These are phyloP conservation scores for Macaca nemestrina DNA, from an alignment of 2,113 vertebrate species.

Conservation along the genomic window DNA sequence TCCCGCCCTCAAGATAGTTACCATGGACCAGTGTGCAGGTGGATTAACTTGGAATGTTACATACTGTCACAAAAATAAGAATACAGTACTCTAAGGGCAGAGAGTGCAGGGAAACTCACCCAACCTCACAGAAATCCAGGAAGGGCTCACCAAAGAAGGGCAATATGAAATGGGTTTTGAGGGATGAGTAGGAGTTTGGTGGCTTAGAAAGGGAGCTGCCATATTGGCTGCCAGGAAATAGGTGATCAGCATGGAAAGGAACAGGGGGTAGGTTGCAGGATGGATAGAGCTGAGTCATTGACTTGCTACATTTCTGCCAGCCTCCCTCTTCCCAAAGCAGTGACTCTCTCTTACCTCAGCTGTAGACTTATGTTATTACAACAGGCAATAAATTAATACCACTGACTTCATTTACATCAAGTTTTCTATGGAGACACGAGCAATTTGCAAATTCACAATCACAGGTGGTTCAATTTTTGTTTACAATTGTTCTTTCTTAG, in stretches of 20 bases:
- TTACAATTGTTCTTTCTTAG: neutral
- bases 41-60: neutral
- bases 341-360: fast-evolving
- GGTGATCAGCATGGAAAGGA: neutral
- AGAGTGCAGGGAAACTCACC: neutral
- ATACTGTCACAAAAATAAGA: neutral
- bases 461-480: neutral
- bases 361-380: no score
- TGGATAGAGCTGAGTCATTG: neutral
- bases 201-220: neutral
- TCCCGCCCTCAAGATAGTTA: neutral
- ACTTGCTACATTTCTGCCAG: neutral
- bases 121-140: neutral
- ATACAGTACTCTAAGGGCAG: neutral
- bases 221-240: neutral
- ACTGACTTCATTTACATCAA: neutral
- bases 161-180: neutral
- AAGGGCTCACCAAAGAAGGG: neutral
- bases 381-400: neutral
- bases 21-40: neutral
- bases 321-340: neutral
- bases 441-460: neutral
- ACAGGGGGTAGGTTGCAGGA: neutral
- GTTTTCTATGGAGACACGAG: fast-evolving
- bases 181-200: neutral